Base-by-base conservation (phyloP, 2,113 vertebrate genomes). In the Hippolais icterina region DNA sequence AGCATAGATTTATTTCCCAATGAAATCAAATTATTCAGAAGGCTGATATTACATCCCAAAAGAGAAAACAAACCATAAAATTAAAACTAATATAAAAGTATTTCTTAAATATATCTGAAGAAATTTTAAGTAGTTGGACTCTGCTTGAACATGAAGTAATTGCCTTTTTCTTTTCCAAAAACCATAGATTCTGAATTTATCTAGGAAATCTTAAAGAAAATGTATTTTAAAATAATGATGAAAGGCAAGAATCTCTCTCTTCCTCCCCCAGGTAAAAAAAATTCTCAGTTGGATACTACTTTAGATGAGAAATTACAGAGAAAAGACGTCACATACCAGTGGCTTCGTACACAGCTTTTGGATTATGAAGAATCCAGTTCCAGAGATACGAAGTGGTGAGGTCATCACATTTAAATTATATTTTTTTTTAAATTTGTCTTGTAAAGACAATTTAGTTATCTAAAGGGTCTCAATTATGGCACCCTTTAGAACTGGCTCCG, bases 331-430 rank as follows among this genome's bases (percentile, higher is more conserved):
- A 97, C 97, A 64, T 98, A 97, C 80, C 97, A 98, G 33, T 98
- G 98, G 98, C 97, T 98, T 86, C 97, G 92, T 90, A 97, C 95
- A 42, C 98, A 98, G 80, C 71, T 97, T 93, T 95, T 92, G 72
- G 87, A 97, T 93, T 92, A 94, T 93, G 97, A 97, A 96, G 76
- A 90, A 96, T 53, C 87, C 37, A 94, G 70, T 89, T 97, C 97
- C 87, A 94, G 94, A 96, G 95, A 90, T 93, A 80, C 53, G 5
- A 97, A 97, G 96, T 97, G 98, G 99, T 99, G 98, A 98, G 98
- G 68, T 97, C 94, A 97, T 93, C 80, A 82, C 46, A 91, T 89
- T 97, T 95, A 95, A 97, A 95, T 98, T 97, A 96, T 79, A 89
- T 97, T 91, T 68, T 97, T 82, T 84, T 71, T 81, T 85, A 88